Evolutionary conservation across 1,140 invertebrate species (phyloP), one percentile per base, ranked within the genome.

Genomic region (Microplitis demolitor): DNA sequence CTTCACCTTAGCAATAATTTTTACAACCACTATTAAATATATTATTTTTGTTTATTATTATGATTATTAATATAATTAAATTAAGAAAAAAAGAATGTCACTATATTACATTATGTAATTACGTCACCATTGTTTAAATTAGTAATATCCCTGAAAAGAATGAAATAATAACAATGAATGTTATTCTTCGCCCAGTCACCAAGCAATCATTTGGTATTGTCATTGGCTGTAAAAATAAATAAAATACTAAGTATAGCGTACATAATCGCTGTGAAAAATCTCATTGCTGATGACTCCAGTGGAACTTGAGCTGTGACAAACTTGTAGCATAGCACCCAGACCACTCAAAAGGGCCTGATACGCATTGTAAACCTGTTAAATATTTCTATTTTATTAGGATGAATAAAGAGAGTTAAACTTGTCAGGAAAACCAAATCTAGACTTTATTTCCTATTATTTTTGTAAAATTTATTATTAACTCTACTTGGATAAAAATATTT

Each of bases 301-400:
- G 73, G 78, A 75, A 77, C 80, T 83, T 79, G 83, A 86, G 80
- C 90, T 90, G 86, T 91, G 90, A 86, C 91, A 92, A 82, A 91
- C 90, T 89, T 92, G 91, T 77, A 92, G 87, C 88, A 92, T 91
- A 78, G 90, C 88, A 83, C 91, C 91, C 78, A 92, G 86, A 74
- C 91, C 91, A 79, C 91, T 92, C 82, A 92, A 88, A 76, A 92
- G 87, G 68, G 90, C 88, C 86, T 92, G 91, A 83, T 92, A 92
- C 63, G 91, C 88, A 85, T 92, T 91, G 88, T 92, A 92, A 72
- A 92, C 91, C 91, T 92, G 87, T 80, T 69, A 79, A 80, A 85
- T 79, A 76, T 74, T 68, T 69, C 53, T 68, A 62, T 31, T 34
- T 68, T 58, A 58, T 24, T 58, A 68, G 34, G n/a, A 16, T 16